Evolutionary conservation across 2,113 vertebrate species (phyloP), one percentile per base, ranked within the genome.

Genomic region (Myanophis thanlyinensis): DNA sequence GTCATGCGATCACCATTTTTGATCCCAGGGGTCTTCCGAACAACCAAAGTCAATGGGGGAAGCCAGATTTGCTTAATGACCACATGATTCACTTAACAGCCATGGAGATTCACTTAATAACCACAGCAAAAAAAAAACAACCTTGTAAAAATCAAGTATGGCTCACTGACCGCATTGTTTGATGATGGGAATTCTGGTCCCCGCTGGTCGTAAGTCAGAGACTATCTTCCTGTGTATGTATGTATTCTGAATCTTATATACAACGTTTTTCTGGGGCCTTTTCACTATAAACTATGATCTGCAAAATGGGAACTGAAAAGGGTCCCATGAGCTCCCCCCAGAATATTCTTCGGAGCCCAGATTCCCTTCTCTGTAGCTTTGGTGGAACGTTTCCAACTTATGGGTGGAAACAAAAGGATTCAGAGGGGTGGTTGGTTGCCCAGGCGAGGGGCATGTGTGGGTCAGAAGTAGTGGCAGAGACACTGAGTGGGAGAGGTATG

Each of bases 391-490:
- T 89, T 49, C 62, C 87, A 89, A 56, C 6, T 23, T 80, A 22
- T 3, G 30, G 52, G 53, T 13, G 51, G 73, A 89, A 93, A 89
- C 73, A 25, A 51, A 51, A 89, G 15, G 46, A 20, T 56, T 48
- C 47, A 25, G 6, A 3, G 86, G 51, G 25, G 30, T 11, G 44
- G 20, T 46, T n/a, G n/a, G 23, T 46, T 59, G 46, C 52, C 88
- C 13, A 22, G 30, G 44, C 47, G 25, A 89, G 88, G 92, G 87
- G 73, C 67, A 85, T 23, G 7, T 47, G 18, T 89, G 51, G 88
- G 46, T 59, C 88, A 92, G 62, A 85, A 89, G 87, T 18, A n/a
- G 22, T 22, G 88, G 80, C 88, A 93, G 92, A n/a, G 53, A 47
- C 27, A 47, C 22, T 12, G 46, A 86, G 88, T 53, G 59, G 27